Evolutionary conservation across 2,113 vertebrate genomes (phyloP), one percentile per base, ranked within the genome.

Genomic region (Trichechus manatus): DNA sequence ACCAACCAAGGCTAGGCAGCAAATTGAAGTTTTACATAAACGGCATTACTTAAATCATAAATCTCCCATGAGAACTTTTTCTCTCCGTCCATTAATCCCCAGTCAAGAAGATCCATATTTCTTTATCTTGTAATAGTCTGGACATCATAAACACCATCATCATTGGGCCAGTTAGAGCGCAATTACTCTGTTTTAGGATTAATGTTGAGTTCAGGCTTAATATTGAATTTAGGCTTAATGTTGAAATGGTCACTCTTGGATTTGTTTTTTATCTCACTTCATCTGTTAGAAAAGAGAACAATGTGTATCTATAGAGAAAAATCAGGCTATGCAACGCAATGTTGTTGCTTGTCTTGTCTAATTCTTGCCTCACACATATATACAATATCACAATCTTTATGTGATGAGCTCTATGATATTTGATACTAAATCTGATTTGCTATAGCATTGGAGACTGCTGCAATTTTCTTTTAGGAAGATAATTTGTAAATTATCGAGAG

Each of bases 401-500:
- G 27, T 92, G 5, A 17, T 74, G 19, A 66, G 14, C 6, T 95
- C 70, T 88, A 39, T 82, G 23, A 88, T 80, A 74, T 27, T 61
- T 85, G 31, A 79, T 61, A 72, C 20, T 84, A 85, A 95, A 75
- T 22, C 4, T 47, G 63, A 79, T 50, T 95, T 95, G 64, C 95
- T 78, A 66, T 50, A 64, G 42, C 3, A 20, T 44, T 75, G 15
- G 7, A 63, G 5, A 33, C 25, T 20, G 25, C 29, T 92, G 9
- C n/a, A 4, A 23, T 42, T 15, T 74, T 92, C 50, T 90, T 61
- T 82, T 25, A 74, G 2, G 53, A 83, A 61, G 3, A 11, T 6
- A 39, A 81, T 87, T 74, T 83, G 29, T 87, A 84, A 42, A 70
- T 81, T 80, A 87, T 68, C 6, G 20, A 94, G 9, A 66, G 25